Evolutionary conservation across 2,888 invertebrate species (phyloP).

Genomic region (Acanthoscelides obtectus): DNA sequence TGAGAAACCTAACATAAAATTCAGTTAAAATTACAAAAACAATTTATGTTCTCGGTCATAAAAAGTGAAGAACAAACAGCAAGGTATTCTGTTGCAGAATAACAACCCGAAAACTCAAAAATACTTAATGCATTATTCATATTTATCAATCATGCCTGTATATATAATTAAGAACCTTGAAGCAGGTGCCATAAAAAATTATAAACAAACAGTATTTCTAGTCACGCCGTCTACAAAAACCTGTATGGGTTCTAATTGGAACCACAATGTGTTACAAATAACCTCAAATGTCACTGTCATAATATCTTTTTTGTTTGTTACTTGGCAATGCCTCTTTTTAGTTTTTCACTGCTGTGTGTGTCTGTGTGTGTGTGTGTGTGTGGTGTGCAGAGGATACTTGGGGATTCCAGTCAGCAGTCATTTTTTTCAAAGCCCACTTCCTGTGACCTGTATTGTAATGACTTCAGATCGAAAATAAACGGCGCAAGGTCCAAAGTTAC

Average conservation of each 20-base stretch:
- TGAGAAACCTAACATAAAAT: too few relatives aligned
- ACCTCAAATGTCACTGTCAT: neutral
- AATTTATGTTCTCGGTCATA: too few relatives aligned
- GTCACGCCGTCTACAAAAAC: neutral
- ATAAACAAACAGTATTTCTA: neutral
- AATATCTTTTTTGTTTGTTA: neutral
- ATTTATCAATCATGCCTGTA: neutral
- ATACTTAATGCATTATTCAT: neutral
- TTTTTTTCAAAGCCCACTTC: neutral
- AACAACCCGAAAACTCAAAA: neutral
- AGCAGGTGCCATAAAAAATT: neutral
- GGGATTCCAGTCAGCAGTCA: neutral
- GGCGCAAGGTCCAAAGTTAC: neutral
- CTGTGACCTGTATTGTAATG: constrained; percentile 7
- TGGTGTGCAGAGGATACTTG: neutral
- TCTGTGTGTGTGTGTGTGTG: too few relatives aligned
- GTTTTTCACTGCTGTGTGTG: neutral
- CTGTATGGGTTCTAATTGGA: neutral
- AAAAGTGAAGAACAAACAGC: too few relatives aligned
- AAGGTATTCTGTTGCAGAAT: neutral
- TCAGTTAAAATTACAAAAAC: too few relatives aligned
- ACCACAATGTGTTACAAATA: neutral
- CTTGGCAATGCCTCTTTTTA: neutral
- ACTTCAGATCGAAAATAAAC: constrained; percentile 3
- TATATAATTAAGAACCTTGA: neutral